Conservation (phyloP, 2,888 invertebrate species). For the Caenorhabditis virilis region DNA sequence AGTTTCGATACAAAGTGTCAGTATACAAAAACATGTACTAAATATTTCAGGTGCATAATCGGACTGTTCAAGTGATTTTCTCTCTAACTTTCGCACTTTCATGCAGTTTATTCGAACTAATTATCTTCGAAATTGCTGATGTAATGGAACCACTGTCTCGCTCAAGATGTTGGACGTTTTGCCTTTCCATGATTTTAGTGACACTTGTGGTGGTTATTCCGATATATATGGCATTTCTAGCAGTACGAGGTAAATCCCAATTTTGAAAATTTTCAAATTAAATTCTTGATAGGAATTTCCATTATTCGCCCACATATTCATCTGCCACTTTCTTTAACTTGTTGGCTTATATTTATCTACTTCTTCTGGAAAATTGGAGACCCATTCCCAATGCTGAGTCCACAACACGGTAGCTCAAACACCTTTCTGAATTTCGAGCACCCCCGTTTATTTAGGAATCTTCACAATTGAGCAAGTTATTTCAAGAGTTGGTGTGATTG, state of each 20-base stretch:
- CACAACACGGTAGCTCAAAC: constrained; percentile 94
- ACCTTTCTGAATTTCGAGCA: no score
- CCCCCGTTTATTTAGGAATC: no score
- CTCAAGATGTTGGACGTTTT: constrained; percentile 92
- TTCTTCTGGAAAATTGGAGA: constrained; percentile 99
- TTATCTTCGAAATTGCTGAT: constrained; percentile 97
- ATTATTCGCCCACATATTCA: constrained; percentile 72
- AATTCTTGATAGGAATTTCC: background rate
- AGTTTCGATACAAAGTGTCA: no score
- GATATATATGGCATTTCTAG: constrained; percentile 81
- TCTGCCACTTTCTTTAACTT: constrained; percentile 80
- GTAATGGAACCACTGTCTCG: constrained; percentile 90
- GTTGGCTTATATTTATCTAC: constrained; percentile 90
- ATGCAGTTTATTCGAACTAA: constrained; percentile 97
- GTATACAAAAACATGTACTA: no score
- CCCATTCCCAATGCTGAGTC: constrained; percentile 94
- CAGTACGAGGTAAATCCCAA: constrained; percentile 7
- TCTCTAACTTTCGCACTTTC: constrained; percentile 93
- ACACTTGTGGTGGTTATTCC: constrained; percentile 95
- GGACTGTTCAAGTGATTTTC: constrained; percentile 89
- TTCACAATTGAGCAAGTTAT: constrained; percentile 84
- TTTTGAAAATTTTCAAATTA: no score
- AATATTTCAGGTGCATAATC: constrained; percentile 71
- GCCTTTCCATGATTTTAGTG: constrained; percentile 85
- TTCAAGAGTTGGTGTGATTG: constrained; percentile 95